These are phyloP conservation scores for Coptotermes formosanus DNA, from an alignment of 1,140 invertebrate species.

Conservation along the genomic window DNA sequence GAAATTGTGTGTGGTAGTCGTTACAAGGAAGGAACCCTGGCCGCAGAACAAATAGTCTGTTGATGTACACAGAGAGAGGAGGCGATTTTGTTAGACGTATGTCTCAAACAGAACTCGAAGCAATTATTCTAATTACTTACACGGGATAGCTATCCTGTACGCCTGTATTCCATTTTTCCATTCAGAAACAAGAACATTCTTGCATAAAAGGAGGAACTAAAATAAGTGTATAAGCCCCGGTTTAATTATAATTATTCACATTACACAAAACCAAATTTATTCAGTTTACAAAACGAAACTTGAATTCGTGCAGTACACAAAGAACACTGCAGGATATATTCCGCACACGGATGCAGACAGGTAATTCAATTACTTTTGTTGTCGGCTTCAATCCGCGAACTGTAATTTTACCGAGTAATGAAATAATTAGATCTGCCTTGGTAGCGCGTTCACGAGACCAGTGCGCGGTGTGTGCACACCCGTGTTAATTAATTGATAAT, in stretches of 20 bases:
- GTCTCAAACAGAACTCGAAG: too few species aligned
- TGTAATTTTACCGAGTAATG: constrained; percentile 16
- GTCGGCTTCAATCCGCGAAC: not conserved
- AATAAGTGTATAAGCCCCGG: not conserved
- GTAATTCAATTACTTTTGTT: constrained; percentile 17
- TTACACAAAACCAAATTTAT: not conserved
- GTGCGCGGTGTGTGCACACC: not conserved
- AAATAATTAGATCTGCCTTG: constrained; percentile 17
- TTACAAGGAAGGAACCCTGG: too few species aligned
- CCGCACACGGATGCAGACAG: not conserved
- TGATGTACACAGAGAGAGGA: too few species aligned
- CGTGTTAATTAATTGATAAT: constrained; percentile 20
- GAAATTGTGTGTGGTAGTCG: too few species aligned
- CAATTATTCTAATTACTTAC: too few species aligned
- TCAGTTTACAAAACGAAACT: not conserved
- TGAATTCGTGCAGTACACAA: not conserved
- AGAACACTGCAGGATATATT: constrained; percentile 1
- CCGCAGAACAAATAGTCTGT: too few species aligned
- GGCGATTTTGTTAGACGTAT: too few species aligned
- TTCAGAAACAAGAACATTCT: too few species aligned
- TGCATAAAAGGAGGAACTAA: too few species aligned
- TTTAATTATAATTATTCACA: not conserved
- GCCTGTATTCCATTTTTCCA: too few species aligned
- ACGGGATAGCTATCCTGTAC: too few species aligned
- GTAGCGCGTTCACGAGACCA: not conserved